These are phyloP conservation scores for Graptemys geographica DNA, from an alignment of 2,797 vertebrate species.

Conservation along the genomic window DNA sequence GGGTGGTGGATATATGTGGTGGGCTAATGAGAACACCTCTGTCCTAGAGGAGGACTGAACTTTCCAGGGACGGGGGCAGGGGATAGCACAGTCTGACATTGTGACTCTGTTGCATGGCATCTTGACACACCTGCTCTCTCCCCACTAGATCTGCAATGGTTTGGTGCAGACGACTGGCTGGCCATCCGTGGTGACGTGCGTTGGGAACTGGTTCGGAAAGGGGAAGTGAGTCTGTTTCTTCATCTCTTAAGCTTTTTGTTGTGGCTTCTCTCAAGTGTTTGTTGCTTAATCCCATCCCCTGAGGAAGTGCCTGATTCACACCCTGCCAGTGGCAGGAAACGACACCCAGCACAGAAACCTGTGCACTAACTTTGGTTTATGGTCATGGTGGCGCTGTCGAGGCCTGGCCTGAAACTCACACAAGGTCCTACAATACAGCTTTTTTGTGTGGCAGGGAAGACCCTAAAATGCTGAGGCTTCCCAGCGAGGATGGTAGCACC, in stretches of 20 bases:
- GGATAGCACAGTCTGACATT: neutral
- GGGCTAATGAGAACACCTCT: neutral
- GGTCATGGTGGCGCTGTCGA: neutral
- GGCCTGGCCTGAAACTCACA: neutral
- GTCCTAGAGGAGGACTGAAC: neutral
- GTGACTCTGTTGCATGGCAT: neutral
- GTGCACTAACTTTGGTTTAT: neutral
- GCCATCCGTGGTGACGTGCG: slow-evolving; percentile 93
- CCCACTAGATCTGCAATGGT: slow-evolving; percentile 89
- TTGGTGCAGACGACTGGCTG: slow-evolving; percentile 96
- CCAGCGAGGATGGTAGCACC: neutral
- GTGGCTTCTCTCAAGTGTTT: neutral
- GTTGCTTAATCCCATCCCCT: neutral
- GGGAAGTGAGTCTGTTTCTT: slow-evolving; percentile 90
- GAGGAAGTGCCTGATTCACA: neutral
- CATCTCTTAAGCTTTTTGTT: neutral
- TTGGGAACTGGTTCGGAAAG: slow-evolving; percentile 99
- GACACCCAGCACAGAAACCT: neutral
- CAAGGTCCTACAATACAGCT: neutral
- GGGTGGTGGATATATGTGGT: neutral
- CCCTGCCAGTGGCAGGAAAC: neutral
- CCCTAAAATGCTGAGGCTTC: neutral
- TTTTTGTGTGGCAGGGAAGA: neutral
- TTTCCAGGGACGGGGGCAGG: neutral
- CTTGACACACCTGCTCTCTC: neutral